phyloP scores from a whole-genome alignment of 2,113 vertebrate genomes.

The Sinocyclocheilus anophthalmus region DNA sequence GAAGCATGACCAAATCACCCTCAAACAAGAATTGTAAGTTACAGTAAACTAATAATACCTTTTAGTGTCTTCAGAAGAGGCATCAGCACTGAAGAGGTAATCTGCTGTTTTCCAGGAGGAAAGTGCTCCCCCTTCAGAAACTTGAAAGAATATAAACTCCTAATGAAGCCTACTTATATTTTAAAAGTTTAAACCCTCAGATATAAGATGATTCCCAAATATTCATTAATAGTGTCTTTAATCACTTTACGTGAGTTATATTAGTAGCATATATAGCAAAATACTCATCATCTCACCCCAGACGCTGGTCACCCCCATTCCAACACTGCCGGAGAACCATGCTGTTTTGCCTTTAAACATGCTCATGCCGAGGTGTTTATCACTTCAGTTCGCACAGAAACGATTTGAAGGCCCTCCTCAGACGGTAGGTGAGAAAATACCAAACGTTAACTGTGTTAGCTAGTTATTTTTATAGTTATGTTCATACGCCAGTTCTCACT shows the following conservation, averaged over 20 bases:
- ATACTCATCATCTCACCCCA: conserved; percentile 71
- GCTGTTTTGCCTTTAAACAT: conserved; percentile 74
- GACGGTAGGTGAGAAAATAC: not conserved
- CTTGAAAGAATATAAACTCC: conserved; percentile 28
- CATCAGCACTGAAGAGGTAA: conserved; percentile 63
- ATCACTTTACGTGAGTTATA: not conserved
- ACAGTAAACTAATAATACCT: conserved; percentile 37
- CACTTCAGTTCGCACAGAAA: not conserved
- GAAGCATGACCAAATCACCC: not conserved
- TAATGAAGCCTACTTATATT: no score
- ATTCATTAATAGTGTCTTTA: not conserved
- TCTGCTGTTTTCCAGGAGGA: conserved; percentile 55
- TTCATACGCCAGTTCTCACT: not conserved
- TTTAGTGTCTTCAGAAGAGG: conserved; percentile 56
- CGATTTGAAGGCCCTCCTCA: not conserved
- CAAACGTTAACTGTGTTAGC: not conserved
- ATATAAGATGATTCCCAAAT: not conserved
- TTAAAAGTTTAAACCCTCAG: no score
- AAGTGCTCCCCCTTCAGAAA: conserved; percentile 54
- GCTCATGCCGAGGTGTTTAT: not conserved
- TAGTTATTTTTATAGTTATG: not conserved
- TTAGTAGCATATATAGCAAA: not conserved
- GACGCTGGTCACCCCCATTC: conserved; percentile 41
- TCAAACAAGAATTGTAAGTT: not conserved
- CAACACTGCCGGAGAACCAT: conserved; percentile 76